A percentile compares a stretch with the other conserved stretches of the same genome.
Evolutionary conservation across 1,140 invertebrate genomes (phyloP).

Genomic region (Oryctes rhinoceros): DNA sequence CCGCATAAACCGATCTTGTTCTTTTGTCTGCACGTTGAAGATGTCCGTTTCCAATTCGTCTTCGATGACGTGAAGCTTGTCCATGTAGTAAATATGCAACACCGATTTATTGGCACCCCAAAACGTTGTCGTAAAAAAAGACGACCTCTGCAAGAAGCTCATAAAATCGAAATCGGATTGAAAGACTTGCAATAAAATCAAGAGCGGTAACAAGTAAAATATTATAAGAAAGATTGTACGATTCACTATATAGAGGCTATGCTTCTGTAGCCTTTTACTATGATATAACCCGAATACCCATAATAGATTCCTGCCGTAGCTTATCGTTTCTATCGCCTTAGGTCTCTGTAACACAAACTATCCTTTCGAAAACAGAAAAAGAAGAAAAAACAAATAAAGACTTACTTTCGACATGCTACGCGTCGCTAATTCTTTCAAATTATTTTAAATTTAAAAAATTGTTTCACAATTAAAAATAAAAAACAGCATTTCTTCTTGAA

Average conservation of each 20-base stretch:
- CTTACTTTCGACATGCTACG: too few species aligned
- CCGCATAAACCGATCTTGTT: not conserved
- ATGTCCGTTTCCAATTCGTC: not conserved
- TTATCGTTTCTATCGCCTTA: not conserved
- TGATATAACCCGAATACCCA: conserved; percentile 1
- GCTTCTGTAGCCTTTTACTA: not conserved
- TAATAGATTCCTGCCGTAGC: not conserved
- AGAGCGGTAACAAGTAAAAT: not conserved
- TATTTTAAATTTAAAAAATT: too few species aligned
- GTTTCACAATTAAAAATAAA: too few species aligned
- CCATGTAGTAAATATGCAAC: not conserved
- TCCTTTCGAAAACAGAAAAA: too few species aligned
- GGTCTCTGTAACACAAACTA: too few species aligned
- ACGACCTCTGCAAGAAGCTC: not conserved
- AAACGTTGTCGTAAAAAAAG: not conserved
- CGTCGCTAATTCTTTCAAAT: too few species aligned
- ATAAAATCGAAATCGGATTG: not conserved
- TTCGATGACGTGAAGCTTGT: not conserved
- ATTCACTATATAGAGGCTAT: not conserved
- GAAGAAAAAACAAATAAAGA: too few species aligned
- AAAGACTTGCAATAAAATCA: not conserved
- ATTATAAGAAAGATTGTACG: not conserved
- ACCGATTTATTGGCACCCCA: not conserved
- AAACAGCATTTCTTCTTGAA: too few species aligned
- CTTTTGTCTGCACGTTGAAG: not conserved